Base-by-base conservation (phyloP, 2,888 invertebrate species). In the Petrolisthes manimaculis region DNA sequence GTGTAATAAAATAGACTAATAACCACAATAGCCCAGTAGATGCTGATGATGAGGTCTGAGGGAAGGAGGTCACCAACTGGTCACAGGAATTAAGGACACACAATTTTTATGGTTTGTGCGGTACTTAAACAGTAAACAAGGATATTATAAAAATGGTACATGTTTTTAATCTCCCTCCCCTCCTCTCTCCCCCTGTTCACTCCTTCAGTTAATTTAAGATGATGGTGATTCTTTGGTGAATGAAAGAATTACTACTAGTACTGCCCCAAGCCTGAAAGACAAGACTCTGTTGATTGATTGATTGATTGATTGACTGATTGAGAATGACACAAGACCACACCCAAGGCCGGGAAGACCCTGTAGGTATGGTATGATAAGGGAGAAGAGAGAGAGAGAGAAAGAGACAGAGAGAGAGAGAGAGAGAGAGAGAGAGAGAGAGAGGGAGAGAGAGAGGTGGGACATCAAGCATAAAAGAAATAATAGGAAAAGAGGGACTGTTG, bases 91-190 rank as follows among this genome's bases (percentile, higher is more conserved):
- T 24, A n/a, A 55, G 56, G 84, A 51, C 61, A 84, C 80, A 74
- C 80, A 88, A 55, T 79, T 88, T 81, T 88, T 88, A 81, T 88
- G 87, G 87, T 84, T 71, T 55, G 84, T 88, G 78, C 83, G 87
- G 77, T 84, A 88, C 87, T 88, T 88, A 88, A 83, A 88, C 87
- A 88, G 87, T 88, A 88, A 88, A 88, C 79, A 88, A 88, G 56
- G 87, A 88, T 88, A 74, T 79, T 71, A 88, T 14, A 71, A 14
- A 71, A 18, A n/a, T 71, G 61, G 61, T 18, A 61, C 61, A 61
- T 61, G 61, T 61, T 18, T 61, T 18, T 61, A 12, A 61, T 61
- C 61, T 61, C 61, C 61, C 61, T 12, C 61, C 61, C 14, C 61
- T 61, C 8, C 61, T 61, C 61, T 61, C 61, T 14, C 61, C 61